phyloP scores from a whole-genome alignment of 1,140 invertebrate species.

The Melitaea cinxia region DNA sequence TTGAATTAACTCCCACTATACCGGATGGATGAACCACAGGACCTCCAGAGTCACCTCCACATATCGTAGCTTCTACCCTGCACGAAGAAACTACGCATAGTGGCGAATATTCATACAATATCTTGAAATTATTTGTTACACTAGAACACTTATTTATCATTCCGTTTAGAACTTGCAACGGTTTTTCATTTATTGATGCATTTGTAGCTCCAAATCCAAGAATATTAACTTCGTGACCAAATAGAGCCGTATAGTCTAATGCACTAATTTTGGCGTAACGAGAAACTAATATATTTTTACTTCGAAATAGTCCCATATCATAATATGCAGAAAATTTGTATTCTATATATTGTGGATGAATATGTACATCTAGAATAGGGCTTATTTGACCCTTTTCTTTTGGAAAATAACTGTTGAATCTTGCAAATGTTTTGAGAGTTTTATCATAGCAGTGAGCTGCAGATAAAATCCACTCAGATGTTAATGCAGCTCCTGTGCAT shows the following conservation, averaged over 20 bases:
- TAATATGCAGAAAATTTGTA: background rate
- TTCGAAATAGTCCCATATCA: conserved; percentile 16
- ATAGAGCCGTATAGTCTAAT: conserved; percentile 14
- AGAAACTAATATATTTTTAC: conserved; percentile 12
- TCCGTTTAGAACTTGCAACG: conserved; percentile 27
- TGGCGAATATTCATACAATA: background rate
- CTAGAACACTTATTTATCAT: conserved; percentile 20
- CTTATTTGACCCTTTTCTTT: conserved; percentile 1
- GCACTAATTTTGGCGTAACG: conserved; percentile 24
- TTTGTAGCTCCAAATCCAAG: conserved; percentile 28
- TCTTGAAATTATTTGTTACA: background rate
- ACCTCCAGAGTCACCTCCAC: conserved; percentile 25
- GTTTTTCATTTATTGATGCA: conserved; percentile 3
- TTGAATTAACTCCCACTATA: conserved; percentile 20
- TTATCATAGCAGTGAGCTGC: conserved; percentile 4
- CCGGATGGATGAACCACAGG: conserved; percentile 24
- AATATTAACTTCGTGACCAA: conserved; percentile 20
- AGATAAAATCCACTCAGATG: conserved; percentile 9
- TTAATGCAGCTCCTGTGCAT: conserved; percentile 3
- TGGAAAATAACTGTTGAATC: conserved; percentile 24
- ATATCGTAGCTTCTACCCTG: conserved; percentile 12
- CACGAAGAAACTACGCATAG: conserved; percentile 17
- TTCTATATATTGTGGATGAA: conserved; percentile 9
- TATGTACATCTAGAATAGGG: background rate
- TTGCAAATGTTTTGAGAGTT: background rate